Conservation (phyloP, 2,888 invertebrate genomes). For the Thalpophila matura region DNA sequence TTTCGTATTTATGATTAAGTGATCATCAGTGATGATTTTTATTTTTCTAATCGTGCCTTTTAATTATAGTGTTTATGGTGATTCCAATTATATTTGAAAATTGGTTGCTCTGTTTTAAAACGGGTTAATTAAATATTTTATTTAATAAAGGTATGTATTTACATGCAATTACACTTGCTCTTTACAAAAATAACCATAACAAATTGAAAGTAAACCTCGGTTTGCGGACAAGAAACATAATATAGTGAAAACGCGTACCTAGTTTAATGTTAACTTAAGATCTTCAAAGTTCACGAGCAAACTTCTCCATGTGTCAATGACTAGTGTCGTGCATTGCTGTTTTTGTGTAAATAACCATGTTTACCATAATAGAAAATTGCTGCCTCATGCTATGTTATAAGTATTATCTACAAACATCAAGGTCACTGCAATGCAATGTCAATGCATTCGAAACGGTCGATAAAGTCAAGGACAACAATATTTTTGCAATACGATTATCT, state of each 20-base stretch:
- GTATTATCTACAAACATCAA: conserved; percentile 41
- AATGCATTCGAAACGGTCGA: conserved; percentile 44
- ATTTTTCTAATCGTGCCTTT: background rate
- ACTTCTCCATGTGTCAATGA: conserved; percentile 27
- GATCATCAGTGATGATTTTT: background rate
- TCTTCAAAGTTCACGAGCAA: conserved; percentile 36
- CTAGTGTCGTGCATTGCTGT: background rate
- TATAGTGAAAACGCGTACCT: conserved; percentile 2
- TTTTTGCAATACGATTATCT: conserved; percentile 21
- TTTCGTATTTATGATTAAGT: background rate
- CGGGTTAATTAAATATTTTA: background rate
- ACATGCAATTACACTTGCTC: background rate
- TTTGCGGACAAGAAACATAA: conserved; percentile 4
- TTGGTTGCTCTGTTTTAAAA: conserved; percentile 7
- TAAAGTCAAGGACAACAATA: conserved; percentile 40
- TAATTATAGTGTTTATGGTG: background rate
- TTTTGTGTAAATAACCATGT: conserved; percentile 10
- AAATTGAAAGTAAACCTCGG: conserved; percentile 31
- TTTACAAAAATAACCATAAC: conserved; percentile 23
- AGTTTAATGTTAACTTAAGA: conserved; percentile 12
- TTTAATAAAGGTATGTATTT: background rate
- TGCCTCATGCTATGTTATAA: conserved; percentile 11
- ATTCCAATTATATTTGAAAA: background rate
- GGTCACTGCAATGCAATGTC: conserved; percentile 46
- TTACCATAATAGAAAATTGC: conserved; percentile 19